Conservation (phyloP, 2,797 vertebrate genomes). For the Dryobates pubescens region DNA sequence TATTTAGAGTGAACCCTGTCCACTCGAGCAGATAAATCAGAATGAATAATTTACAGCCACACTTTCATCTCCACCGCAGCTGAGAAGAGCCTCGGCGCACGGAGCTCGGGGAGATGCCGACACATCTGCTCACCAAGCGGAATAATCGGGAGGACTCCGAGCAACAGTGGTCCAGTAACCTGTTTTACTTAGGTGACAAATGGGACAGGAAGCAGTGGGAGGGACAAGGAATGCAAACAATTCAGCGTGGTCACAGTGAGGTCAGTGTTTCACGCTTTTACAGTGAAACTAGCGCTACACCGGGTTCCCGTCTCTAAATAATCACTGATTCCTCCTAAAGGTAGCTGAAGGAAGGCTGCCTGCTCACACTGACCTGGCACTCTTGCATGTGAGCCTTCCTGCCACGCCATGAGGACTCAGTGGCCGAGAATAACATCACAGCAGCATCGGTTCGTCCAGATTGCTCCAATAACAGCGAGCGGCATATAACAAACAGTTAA, state of each 20-base stretch:
- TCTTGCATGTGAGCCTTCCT: background rate
- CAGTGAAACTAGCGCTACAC: rapidly evolving
- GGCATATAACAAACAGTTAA: background rate
- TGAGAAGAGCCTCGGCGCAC: constrained; percentile 53
- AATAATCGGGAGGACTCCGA: constrained; percentile 58
- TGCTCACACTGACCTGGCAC: background rate
- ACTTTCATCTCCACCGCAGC: constrained; percentile 72
- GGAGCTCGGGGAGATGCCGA: constrained; percentile 73
- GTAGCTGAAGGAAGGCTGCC: background rate
- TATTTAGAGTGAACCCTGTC: constrained; percentile 58
- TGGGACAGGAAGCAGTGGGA: constrained; percentile 24
- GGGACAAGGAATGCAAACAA: constrained; percentile 17
- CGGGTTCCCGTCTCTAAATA: background rate
- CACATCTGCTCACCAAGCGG: constrained; percentile 74
- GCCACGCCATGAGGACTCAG: rapidly evolving
- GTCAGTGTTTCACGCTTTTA: background rate
- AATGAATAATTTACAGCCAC: constrained; percentile 82
- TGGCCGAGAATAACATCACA: background rate
- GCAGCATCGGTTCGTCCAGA: background rate
- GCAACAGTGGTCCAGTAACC: constrained; percentile 52
- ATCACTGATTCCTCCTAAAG: background rate
- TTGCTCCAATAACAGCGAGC: background rate
- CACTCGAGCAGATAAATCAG: constrained; percentile 71
- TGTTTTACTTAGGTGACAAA: background rate
- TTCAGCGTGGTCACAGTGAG: background rate